These are phyloP conservation scores for Leucosticte australis DNA, from an alignment of 2,113 vertebrate species.

Conservation along the genomic window DNA sequence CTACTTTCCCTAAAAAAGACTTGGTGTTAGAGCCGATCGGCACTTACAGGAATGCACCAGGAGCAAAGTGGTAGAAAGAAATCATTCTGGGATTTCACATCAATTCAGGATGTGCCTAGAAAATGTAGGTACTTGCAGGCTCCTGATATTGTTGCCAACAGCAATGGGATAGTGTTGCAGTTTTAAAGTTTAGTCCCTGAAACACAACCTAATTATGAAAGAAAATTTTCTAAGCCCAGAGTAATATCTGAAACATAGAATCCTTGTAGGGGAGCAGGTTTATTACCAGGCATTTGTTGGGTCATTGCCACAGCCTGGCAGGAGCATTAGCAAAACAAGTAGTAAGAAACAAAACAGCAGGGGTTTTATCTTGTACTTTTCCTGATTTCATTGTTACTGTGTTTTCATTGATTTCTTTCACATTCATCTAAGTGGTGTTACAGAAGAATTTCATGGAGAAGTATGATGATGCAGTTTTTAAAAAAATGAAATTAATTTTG, in stretches of 20 bases:
- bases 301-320: neutral
- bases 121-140: neutral
- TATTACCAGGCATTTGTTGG: neutral
- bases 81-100: neutral
- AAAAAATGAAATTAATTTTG: neutral
- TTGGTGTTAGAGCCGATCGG: rapidly evolving
- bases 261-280: neutral
- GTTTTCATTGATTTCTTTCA: neutral
- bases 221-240: neutral
- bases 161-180: neutral
- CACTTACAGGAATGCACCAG: neutral
- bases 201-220: neutral
- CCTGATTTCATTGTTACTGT: neutral
- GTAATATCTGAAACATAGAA: neutral
- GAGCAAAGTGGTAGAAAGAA: neutral
- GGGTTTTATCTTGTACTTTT: neutral
- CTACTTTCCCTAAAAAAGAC: neutral
- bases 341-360: neutral
- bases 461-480: neutral
- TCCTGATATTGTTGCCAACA: neutral
- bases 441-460: neutral
- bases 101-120: neutral
- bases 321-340: neutral
- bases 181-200: neutral
- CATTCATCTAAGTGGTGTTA: neutral